Evolutionary conservation across 2,888 invertebrate species (phyloP), one percentile per base, ranked within the genome.

Genomic region (Caradrina kadenii): DNA sequence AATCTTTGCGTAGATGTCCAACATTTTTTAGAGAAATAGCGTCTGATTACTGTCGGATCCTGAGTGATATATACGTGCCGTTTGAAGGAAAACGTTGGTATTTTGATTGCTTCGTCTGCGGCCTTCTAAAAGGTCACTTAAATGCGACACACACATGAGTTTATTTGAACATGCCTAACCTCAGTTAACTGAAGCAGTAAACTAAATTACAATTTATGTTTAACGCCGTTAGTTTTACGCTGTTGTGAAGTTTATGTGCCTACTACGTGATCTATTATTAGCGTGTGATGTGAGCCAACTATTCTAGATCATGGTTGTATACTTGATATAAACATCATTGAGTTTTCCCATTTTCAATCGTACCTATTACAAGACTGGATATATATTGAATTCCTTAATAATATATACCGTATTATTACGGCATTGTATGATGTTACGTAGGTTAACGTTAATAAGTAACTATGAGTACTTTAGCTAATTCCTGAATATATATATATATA

Each of bases 291-390:
- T 80, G 83, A 84, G 87, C 87, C 88, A 88, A 88, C 79, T 81
- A 80, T 85, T 86, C 79, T 83, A 87, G 86, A 87, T 85, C 88
- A 86, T 79, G 84, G 85, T 81, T 85, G 78, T 80, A 71, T 75
- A 74, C 79, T 84, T 79, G 59, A 72, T 81, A 64, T 67, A 67
- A 81, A 60, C 69, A 70, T 69, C 64, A 65, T 68, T 73, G 55
- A 54, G 49, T 70, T 74, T 70, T 48, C 69, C 26, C 73, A 74
- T 73, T 73, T 52, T 63, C 59, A 72, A 74, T 62, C 19, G 52
- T 62, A n/a, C n/a, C n/a, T n/a, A 67, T 63, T 67, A 71, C 62
- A 62, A 62, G 48, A 48, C 22, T 56, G 31, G 42, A 59, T 80
- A 49, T 52, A 64, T 42, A 54, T 54, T 69, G 13, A 17, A 68